Percentiles rank a stretch among this genome's conserved stretches.
phyloP scores from a whole-genome alignment of 1,140 invertebrate species.

The Bombyx mori region ASM3026992v2 NC_085107.1:4301001-4301500 shows the following conservation, averaged over 20 bases:
- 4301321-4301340: slow-evolving; percentile 6
- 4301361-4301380: slow-evolving; percentile 7
- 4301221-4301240: slow-evolving; percentile 11
- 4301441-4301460: background rate
- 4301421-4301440: background rate
- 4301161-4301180: background rate
- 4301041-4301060: no score
- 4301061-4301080: no score
- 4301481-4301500: background rate
- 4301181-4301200: background rate
- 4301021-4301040: no score
- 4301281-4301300: slow-evolving; percentile 8
- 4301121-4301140: slow-evolving; percentile 12
- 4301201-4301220: slow-evolving; percentile 4
- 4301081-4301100: no score
- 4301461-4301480: background rate
- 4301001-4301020: no score
- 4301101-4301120: no score
- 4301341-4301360: slow-evolving; percentile 6
- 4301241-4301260: slow-evolving; percentile 5
- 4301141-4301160: background rate
- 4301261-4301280: slow-evolving; percentile 6
- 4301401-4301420: background rate
- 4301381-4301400: background rate
- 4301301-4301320: slow-evolving; percentile 5